These are phyloP conservation scores for Porites australiensis DNA, from an alignment of 64 coral and sea anemone genomes.

Conservation along the genomic window DNA sequence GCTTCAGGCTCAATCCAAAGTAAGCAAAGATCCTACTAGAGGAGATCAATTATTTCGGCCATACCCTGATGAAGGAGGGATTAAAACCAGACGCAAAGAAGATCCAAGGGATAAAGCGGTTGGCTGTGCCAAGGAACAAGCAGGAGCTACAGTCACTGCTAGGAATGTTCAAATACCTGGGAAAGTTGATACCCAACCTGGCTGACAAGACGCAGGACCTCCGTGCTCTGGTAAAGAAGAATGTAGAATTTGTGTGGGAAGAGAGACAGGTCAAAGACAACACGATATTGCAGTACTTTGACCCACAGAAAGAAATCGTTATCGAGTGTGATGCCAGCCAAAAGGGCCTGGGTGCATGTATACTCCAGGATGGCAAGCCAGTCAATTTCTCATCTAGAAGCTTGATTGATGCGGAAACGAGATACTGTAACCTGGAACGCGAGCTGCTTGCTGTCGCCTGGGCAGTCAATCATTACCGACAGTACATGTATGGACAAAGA, in stretches of 20 bases:
- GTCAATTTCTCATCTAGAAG: conserved; percentile 71
- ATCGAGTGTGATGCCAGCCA: conserved; percentile 83
- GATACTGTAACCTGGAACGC: too few species aligned
- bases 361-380: conserved; percentile 80
- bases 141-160: conserved; percentile 83
- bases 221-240: conserved; percentile 81
- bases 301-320: conserved; percentile 79
- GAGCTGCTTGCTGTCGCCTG: conserved; percentile 89
- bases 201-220: conserved; percentile 84
- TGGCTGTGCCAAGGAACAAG: conserved; percentile 81
- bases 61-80: conserved; percentile 78
- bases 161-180: conserved; percentile 77
- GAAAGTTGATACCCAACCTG: conserved; percentile 79
- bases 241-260: conserved; percentile 86
- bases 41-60: conserved; percentile 78
- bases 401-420: too few species aligned
- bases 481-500: conserved; percentile 88
- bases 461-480: conserved; percentile 89
- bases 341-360: conserved; percentile 84
- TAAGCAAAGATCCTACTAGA: conserved; percentile 81
- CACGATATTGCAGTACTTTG: conserved; percentile 77
- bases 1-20: conserved; percentile 74
- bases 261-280: conserved; percentile 83
- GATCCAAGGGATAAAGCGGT: conserved; percentile 87
- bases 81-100: conserved; percentile 81